Evolutionary conservation across 2,888 invertebrate genomes (phyloP), one percentile per base, ranked within the genome.

Genomic region (Hipparchia semele): DNA sequence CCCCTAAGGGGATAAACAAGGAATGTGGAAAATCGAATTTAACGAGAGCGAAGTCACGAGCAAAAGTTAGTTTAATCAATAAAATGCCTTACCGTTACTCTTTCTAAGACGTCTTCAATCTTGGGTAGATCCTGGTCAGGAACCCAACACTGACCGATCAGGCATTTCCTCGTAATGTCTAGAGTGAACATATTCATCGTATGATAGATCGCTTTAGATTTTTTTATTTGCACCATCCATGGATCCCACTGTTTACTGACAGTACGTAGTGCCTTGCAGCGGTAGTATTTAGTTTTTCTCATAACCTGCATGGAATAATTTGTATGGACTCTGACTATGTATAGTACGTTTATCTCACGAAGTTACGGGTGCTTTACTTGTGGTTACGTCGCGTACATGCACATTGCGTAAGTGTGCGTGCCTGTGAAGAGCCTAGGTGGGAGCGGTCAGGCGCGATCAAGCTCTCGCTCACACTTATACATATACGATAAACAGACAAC

Each of bases 151-250:
- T 97, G 96, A 1, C 96, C 97, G 73, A 97, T 96, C 61, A 97
- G 94, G 86, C 97, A 97, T 84, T 97, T 97, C 83, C 96, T 96
- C 0, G 97, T 97, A 53, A 97, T 96, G 81, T 98, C 97, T 84
- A 97, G 92, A 81, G 96, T 97, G 87, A 98, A 97, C 80, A 96
- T 91, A 88, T 98, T 98, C 91, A 98, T 94, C 0, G 96, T 96
- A 83, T 97, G 96, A 86, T 97, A 98, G 81, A 98, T 97, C 2
- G 98, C 97, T 86, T 98, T 98, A 86, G 98, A 96, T 87, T 98
- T 98, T 69, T 95, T 95, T n/a, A 98, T 97, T 95, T 97, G 96
- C 23, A 96, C 95, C 83, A 95, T 95, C 98, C 98, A 98, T 73
- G 95, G 95, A 69, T 96, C 96, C 82, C 97, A 94, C 83, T 97